These are phyloP conservation scores for Protophormia terraenovae DNA, from an alignment of 2,888 invertebrate genomes.

Conservation along the genomic window DNA sequence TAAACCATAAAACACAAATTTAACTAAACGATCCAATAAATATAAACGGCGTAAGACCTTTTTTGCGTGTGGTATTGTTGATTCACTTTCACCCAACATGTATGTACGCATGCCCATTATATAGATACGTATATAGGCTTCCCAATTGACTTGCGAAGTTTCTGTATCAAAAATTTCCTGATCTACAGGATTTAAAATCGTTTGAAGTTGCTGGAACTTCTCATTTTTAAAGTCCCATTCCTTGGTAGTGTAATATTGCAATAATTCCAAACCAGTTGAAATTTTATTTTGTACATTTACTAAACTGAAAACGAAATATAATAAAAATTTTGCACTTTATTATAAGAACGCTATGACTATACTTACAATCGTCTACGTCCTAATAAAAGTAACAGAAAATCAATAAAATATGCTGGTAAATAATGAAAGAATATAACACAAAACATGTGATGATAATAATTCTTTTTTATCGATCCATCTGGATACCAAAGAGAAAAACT, in stretches of 20 bases:
- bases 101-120: slow-evolving; percentile 92
- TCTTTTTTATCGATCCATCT: slow-evolving; percentile 88
- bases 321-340: background rate
- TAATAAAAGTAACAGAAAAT: slow-evolving; percentile 85
- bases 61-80: slow-evolving; percentile 88
- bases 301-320: slow-evolving; percentile 81
- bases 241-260: slow-evolving; percentile 90
- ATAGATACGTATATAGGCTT: slow-evolving; percentile 86
- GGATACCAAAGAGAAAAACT: slow-evolving; percentile 91
- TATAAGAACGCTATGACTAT: background rate
- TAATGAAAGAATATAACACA: slow-evolving; percentile 88
- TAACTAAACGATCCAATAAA: slow-evolving; percentile 82
- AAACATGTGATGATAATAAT: slow-evolving; percentile 85
- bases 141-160: slow-evolving; percentile 83
- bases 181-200: slow-evolving; percentile 83
- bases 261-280: slow-evolving; percentile 83
- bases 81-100: slow-evolving; percentile 91
- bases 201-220: slow-evolving; percentile 83
- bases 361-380: slow-evolving; percentile 91
- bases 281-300: slow-evolving; percentile 84
- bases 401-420: slow-evolving; percentile 90
- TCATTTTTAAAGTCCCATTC: slow-evolving; percentile 89
- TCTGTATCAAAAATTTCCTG: slow-evolving; percentile 85
- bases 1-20: slow-evolving; percentile 74
- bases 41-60: slow-evolving; percentile 80